Evolutionary conservation across 92 coral and sea anemone genomes (phyloP).

Genomic region (Zoanthus gigantus): DNA sequence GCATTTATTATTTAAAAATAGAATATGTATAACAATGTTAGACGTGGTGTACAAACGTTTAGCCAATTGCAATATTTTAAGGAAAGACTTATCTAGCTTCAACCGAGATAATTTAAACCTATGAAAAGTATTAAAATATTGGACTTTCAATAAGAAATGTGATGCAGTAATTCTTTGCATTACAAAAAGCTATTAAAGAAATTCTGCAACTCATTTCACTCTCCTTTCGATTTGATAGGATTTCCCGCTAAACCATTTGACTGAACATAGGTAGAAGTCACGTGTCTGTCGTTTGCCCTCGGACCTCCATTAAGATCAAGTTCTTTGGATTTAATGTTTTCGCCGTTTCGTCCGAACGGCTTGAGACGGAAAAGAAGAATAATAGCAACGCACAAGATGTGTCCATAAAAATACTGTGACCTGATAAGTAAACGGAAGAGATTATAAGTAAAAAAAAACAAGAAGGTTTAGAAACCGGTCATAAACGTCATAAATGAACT

Average conservation of each 20-base stretch:
- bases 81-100: too few species aligned
- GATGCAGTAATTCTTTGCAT: too few species aligned
- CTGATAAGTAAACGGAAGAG: background rate
- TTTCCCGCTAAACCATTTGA: background rate
- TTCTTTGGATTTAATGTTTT: background rate
- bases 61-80: background rate
- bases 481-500: too few species aligned
- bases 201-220: background rate
- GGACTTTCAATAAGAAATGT: too few species aligned
- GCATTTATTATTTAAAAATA: background rate
- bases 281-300: background rate
- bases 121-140: too few species aligned
- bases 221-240: background rate
- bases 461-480: too few species aligned
- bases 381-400: constrained; percentile 13
- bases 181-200: background rate
- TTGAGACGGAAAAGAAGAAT: constrained; percentile 13
- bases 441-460: too few species aligned
- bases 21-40: background rate
- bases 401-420: constrained; percentile 35
- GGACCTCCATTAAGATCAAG: background rate
- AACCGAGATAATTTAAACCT: too few species aligned
- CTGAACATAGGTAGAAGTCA: background rate
- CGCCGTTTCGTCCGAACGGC: constrained; percentile 3
- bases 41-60: background rate